Evolutionary conservation across 2,797 vertebrate genomes (phyloP).

Genomic region (Gallinago nigripennis): DNA sequence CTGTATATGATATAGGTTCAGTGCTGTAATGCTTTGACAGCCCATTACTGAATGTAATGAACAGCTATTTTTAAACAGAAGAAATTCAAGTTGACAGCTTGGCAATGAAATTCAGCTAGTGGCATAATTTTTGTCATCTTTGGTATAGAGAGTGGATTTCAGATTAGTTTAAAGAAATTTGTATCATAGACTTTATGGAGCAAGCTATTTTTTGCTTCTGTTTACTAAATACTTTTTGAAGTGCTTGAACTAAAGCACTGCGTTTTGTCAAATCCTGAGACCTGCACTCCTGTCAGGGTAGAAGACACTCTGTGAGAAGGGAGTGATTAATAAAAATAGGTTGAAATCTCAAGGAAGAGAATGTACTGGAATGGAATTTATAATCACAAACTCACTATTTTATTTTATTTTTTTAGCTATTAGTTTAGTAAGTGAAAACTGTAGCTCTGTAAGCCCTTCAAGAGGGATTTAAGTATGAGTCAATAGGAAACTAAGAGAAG

Average conservation of each 20-base stretch:
- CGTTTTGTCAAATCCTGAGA: conserved; percentile 34
- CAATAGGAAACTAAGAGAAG: conserved; percentile 33
- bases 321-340: conserved; percentile 28
- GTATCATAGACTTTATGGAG: conserved; percentile 67
- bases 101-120: conserved; percentile 84
- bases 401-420: not conserved
- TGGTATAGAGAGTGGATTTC: conserved; percentile 73
- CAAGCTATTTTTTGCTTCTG: conserved; percentile 63
- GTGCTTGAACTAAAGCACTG: conserved; percentile 40
- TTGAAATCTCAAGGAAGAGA: not conserved
- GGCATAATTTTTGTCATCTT: conserved; percentile 83
- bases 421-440: conserved; percentile 8
- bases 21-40: conserved; percentile 84
- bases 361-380: not conserved
- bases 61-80: conserved; percentile 86
- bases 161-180: conserved; percentile 78
- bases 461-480: conserved; percentile 30
- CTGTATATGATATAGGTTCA: conserved; percentile 85
- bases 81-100: conserved; percentile 84
- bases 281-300: not conserved
- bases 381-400: not conserved
- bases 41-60: conserved; percentile 86
- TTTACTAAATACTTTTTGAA: conserved; percentile 59
- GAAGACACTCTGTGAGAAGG: conserved; percentile 17
- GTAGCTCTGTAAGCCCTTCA: conserved; percentile 21